Percentiles rank a stretch among this genome's conserved stretches.
These are phyloP conservation scores for Andrena minutula DNA, from an alignment of 2,888 invertebrate genomes.

Conservation along the genomic window DNA sequence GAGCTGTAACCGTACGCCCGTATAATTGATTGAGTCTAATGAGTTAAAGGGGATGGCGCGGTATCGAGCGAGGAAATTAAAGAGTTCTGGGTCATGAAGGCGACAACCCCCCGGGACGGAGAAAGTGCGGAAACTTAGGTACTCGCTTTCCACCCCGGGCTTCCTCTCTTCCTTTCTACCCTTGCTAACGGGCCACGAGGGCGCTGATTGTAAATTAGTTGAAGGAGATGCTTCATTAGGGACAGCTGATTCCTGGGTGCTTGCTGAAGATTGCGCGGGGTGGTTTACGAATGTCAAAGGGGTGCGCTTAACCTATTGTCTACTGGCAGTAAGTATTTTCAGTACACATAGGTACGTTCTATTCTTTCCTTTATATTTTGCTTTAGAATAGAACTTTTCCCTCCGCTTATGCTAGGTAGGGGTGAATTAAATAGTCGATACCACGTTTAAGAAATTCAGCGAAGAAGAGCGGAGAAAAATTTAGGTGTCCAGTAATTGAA, in stretches of 20 bases:
- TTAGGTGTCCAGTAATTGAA: too few species aligned
- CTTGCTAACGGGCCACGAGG: slow-evolving; percentile 57
- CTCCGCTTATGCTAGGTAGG: too few species aligned
- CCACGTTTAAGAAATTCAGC: too few species aligned
- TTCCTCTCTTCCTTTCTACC: slow-evolving; percentile 38
- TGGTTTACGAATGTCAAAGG: neutral
- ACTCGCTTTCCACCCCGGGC: slow-evolving; percentile 67
- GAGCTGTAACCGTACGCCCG: slow-evolving; percentile 69
- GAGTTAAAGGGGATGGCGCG: slow-evolving; percentile 81
- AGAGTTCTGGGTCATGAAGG: slow-evolving; percentile 81
- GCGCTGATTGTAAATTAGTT: slow-evolving; percentile 84
- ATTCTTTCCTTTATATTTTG: too few species aligned
- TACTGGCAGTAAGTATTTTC: neutral
- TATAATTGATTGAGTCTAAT: slow-evolving; percentile 83
- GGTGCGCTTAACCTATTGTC: neutral
- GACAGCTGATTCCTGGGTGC: slow-evolving; percentile 69
- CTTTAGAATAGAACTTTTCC: too few species aligned
- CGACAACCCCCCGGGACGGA: slow-evolving; percentile 66
- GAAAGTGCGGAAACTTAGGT: slow-evolving; percentile 80
- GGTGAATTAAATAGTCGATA: too few species aligned
- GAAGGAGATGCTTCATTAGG: slow-evolving; percentile 83
- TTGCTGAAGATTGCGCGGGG: neutral
- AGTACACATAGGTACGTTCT: too few species aligned
- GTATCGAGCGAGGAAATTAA: slow-evolving; percentile 78
- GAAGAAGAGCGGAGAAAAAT: too few species aligned